These are phyloP conservation scores for Hyperoplus immaculatus DNA, from an alignment of 2,797 vertebrate genomes.

Conservation along the genomic window DNA sequence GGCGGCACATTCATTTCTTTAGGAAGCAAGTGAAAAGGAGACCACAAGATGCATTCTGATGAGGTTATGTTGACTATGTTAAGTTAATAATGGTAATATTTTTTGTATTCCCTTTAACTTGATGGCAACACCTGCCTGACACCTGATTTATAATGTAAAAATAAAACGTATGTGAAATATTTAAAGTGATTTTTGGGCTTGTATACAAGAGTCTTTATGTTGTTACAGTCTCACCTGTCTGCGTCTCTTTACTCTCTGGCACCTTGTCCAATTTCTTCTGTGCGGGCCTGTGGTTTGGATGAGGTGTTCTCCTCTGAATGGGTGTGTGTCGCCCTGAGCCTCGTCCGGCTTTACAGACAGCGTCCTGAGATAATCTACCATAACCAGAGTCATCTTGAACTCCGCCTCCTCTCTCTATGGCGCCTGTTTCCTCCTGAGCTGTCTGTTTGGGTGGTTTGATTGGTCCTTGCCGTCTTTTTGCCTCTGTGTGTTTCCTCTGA, in stretches of 20 bases:
- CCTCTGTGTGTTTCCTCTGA: slow-evolving; percentile 58
- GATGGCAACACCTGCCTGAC: no score
- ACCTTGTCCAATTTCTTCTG: slow-evolving; percentile 87
- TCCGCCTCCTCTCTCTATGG: slow-evolving; percentile 36
- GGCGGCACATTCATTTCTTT: background rate
- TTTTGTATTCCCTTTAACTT: no score
- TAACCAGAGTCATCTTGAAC: slow-evolving; percentile 37
- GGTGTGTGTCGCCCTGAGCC: slow-evolving; percentile 79
- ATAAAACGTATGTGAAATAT: background rate
- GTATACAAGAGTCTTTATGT: background rate
- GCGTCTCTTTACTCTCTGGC: slow-evolving; percentile 95
- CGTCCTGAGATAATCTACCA: slow-evolving; percentile 34
- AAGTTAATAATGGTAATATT: no score
- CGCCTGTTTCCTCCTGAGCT: slow-evolving; percentile 52
- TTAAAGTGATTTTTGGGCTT: background rate
- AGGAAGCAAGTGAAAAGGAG: background rate
- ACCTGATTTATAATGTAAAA: background rate
- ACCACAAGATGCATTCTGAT: no score
- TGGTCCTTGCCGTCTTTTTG: slow-evolving; percentile 80
- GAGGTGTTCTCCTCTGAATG: slow-evolving; percentile 80
- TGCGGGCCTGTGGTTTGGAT: slow-evolving; percentile 81
- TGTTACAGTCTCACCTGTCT: slow-evolving; percentile 88
- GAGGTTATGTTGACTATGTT: no score
- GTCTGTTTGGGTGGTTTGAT: slow-evolving; percentile 78
- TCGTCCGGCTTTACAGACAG: slow-evolving; percentile 70